Base-by-base conservation (phyloP, 2,113 vertebrate species). In the Eurystomus gularis region DNA sequence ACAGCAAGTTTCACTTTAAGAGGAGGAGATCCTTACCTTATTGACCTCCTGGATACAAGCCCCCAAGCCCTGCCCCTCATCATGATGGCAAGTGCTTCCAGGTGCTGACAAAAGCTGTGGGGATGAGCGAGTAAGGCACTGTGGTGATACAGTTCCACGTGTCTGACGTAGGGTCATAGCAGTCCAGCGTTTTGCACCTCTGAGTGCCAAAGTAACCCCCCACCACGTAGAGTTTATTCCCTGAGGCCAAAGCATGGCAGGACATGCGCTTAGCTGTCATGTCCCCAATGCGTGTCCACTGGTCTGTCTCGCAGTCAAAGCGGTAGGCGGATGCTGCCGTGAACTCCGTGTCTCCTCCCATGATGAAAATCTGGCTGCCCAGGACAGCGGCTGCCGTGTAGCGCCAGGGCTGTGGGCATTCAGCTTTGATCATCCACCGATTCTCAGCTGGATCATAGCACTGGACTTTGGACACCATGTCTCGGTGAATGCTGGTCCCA, bases 241-340 rank as follows among this genome's bases (percentile, higher is more conserved):
- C 99, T 0, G 99, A 99, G 37, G 99, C 99, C 96, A 99, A 97
- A 3, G 99, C 99, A 0, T 99, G 99, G 95, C 99, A 99, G 8
- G 99, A 99, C 99, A 99, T 99, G 88, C 99, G 98, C 82, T 99
- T 99, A 90, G 99, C 99, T 0, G 99, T 99, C 99, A 99, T 99
- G 97, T 99, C 99, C 20, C 99, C 99, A 0, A 99, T 98, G 40
- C 99, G 98, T 0, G 98, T 99, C 99, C 99, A 99, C 95, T 98
- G 99, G 96, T 98, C 98, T 2, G 97, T 98, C 72, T 99, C 99
- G 11, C 98, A 99, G 98, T 99, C 99, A 29, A 99, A 99, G 93
- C 99, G 99, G 95, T 99, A 99, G 28, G 99, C 99, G 0, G 99
- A 99, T 7, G 99, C 99, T 0, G 99, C 99, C 0, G 99, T 99